Percentiles rank a stretch among this genome's conserved stretches.
Evolutionary conservation across 2,113 vertebrate genomes (phyloP).

Genomic region (Hassar affinis): DNA sequence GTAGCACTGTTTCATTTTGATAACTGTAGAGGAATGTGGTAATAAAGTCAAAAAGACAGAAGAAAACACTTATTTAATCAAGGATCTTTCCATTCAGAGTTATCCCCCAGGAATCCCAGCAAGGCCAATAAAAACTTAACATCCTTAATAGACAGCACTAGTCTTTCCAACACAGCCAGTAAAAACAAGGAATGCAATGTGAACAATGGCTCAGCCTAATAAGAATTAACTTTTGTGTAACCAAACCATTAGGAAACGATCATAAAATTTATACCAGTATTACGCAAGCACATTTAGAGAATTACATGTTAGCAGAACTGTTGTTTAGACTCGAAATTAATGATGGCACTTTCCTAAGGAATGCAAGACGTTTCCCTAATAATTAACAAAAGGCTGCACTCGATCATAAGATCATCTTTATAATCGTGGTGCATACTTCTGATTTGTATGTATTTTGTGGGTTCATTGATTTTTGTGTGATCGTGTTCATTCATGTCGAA

Average conservation of each 20-base stretch:
- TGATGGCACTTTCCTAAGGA: neutral
- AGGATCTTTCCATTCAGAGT: conserved; percentile 48
- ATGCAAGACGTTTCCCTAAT: neutral
- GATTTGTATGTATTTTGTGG: neutral
- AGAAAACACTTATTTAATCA: conserved; percentile 55
- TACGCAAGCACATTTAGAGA: neutral
- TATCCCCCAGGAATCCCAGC: conserved; percentile 42
- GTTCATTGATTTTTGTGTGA: neutral
- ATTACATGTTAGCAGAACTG: neutral
- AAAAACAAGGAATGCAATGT: conserved; percentile 28
- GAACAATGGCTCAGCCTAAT: conserved; percentile 3
- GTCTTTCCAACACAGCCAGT: conserved; percentile 19
- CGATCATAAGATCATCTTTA: neutral
- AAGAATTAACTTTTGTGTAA: neutral
- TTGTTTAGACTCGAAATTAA: neutral
- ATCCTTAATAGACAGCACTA: conserved; percentile 34
- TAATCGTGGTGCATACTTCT: neutral
- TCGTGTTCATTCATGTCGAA: neutral
- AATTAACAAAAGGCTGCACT: neutral
- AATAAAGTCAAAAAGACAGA: conserved; percentile 31
- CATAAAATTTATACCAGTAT: neutral
- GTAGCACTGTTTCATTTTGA: neutral
- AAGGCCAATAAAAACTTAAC: conserved; percentile 28
- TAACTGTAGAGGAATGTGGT: conserved; percentile 22
- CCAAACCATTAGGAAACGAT: neutral